Evolutionary conservation across 2,797 vertebrate genomes (phyloP).

Genomic region (Cyclura pinguis): DNA sequence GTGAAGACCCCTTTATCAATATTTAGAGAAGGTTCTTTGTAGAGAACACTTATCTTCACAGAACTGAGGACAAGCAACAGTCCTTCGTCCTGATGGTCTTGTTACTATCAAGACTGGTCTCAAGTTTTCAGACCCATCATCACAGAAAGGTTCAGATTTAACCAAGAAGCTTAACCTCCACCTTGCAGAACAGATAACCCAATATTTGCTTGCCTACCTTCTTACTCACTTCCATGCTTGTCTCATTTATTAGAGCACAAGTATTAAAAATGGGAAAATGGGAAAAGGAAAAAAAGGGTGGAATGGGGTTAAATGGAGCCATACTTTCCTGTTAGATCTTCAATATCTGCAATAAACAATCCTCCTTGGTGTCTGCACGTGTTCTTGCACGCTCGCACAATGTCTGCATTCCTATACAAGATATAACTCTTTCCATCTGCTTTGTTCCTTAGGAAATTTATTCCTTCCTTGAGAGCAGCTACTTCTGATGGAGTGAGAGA

Average conservation of each 20-base stretch:
- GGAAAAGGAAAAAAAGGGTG: not conserved
- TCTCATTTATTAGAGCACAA: constrained; percentile 42
- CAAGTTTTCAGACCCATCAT: not conserved
- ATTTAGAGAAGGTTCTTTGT: not conserved
- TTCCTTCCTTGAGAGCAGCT: constrained; percentile 75
- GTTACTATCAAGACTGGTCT: too few species aligned
- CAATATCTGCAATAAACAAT: constrained; percentile 84
- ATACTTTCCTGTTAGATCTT: constrained; percentile 81
- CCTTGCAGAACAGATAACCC: not conserved
- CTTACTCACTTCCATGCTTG: not conserved
- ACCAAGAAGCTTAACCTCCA: not conserved
- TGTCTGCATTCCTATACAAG: constrained; percentile 75
- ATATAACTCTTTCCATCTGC: constrained; percentile 80
- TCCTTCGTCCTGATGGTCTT: not conserved
- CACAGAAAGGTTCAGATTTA: not conserved
- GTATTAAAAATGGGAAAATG: not conserved
- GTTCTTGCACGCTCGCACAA: constrained; percentile 81
- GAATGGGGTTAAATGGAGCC: not conserved
- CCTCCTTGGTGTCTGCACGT: constrained; percentile 87
- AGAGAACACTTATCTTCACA: not conserved
- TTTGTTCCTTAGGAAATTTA: constrained; percentile 82
- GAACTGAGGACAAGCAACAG: not conserved
- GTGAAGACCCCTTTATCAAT: not conserved
- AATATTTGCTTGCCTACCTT: not conserved
- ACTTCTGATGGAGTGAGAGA: constrained; percentile 68